Conservation (phyloP, 1,140 invertebrate genomes). For the Chelonus insularis region DNA sequence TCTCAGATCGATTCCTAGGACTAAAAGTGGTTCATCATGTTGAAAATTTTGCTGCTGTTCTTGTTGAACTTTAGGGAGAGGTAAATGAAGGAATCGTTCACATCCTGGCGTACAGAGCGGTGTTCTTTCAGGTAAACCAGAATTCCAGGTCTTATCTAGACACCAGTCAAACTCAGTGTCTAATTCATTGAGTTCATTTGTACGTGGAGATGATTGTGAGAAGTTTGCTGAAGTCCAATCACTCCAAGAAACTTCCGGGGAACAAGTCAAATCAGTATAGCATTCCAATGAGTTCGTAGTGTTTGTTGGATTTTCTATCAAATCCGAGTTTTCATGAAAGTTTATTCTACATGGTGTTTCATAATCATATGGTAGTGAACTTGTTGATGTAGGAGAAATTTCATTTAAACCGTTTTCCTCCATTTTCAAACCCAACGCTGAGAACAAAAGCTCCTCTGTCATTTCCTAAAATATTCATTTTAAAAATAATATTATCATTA, state of each 20-base stretch:
- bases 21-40: conserved; percentile 50
- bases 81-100: conserved; percentile 55
- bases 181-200: conserved; percentile 49
- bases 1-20: conserved; percentile 56
- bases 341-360: conserved; percentile 46
- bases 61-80: conserved; percentile 40
- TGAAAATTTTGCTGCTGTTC: conserved; percentile 31
- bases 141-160: conserved; percentile 50
- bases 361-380: conserved; percentile 39
- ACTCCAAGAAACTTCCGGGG: conserved; percentile 48
- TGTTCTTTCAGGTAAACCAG: conserved; percentile 54
- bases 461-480: conserved; percentile 49
- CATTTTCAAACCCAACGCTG: conserved; percentile 48
- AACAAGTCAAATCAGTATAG: conserved; percentile 49
- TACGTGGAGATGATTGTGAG: conserved; percentile 36
- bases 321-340: conserved; percentile 40
- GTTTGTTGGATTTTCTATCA: conserved; percentile 34
- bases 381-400: conserved; percentile 30
- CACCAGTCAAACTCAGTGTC: conserved; percentile 55
- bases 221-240: conserved; percentile 44
- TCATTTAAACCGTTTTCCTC: conserved; percentile 34
- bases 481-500: no score
- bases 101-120: conserved; percentile 58
- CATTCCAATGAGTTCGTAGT: conserved; percentile 36
- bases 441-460: conserved; percentile 55